Evolutionary conservation across 2,888 invertebrate species (phyloP).

Genomic region (Drosophila gaucha): DNA sequence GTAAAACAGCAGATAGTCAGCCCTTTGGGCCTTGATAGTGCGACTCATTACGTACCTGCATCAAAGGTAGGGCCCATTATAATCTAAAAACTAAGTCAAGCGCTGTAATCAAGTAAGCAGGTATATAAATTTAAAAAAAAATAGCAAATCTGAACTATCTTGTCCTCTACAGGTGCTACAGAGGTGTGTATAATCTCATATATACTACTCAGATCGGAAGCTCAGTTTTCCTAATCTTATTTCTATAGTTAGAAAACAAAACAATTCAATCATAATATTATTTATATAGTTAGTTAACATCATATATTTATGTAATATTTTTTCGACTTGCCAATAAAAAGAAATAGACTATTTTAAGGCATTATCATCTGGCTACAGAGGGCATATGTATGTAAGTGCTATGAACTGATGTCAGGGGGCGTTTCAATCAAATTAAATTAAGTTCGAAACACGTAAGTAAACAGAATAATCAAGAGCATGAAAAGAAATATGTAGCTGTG

Average conservation of each 20-base stretch:
- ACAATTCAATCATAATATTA: not conserved
- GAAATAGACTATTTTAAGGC: constrained; percentile 1
- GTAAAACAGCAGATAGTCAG: constrained; percentile 3
- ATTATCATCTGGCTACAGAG: constrained; percentile 4
- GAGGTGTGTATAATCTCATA: too few species aligned
- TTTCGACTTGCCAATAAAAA: constrained; percentile 4
- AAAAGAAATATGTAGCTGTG: constrained; percentile 1
- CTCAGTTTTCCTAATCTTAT: not conserved
- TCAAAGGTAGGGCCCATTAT: not conserved
- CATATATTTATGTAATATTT: not conserved
- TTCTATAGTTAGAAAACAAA: not conserved
- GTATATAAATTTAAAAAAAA: not conserved
- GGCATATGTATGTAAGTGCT: constrained; percentile 5
- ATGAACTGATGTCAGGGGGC: constrained; percentile 13
- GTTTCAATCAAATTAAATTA: constrained; percentile 34
- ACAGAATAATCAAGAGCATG: constrained; percentile 40
- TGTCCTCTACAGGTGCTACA: too few species aligned
- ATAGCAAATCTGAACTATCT: not conserved
- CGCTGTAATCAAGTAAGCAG: not conserved
- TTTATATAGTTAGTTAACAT: not conserved
- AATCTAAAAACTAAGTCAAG: not conserved
- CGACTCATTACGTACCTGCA: constrained; percentile 1
- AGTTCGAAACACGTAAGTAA: constrained; percentile 26
- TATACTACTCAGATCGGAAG: too few species aligned
- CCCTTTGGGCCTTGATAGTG: constrained; percentile 15